Evolutionary conservation across 2,113 vertebrate genomes (phyloP).

Genomic region (Chinchilla lanigera): DNA sequence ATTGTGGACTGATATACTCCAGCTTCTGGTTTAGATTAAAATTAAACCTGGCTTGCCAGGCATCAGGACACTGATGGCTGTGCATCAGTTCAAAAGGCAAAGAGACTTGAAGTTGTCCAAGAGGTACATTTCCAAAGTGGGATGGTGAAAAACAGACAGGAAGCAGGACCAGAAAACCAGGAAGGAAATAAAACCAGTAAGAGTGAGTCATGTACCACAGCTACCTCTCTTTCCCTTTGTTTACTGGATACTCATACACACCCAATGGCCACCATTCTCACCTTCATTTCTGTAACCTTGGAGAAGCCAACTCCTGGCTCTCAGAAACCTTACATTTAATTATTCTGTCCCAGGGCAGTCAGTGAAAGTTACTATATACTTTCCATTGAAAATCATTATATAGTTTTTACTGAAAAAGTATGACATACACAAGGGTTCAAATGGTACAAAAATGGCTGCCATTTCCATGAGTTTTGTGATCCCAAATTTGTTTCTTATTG

Average conservation of each 20-base stretch:
- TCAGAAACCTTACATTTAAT: not conserved
- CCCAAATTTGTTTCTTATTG: not conserved
- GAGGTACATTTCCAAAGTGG: not conserved
- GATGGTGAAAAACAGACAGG: no score
- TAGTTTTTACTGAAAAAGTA: not conserved
- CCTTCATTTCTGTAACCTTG: not conserved
- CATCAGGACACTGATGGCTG: not conserved
- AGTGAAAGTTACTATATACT: not conserved
- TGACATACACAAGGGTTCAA: not conserved
- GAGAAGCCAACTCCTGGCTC: not conserved
- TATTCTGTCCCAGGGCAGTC: not conserved
- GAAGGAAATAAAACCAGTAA: not conserved
- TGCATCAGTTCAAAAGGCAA: not conserved
- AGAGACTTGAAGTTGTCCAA: not conserved
- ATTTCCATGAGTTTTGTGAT: not conserved
- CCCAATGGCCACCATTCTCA: not conserved
- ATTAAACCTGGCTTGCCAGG: not conserved
- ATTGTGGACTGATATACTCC: not conserved
- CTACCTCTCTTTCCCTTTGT: not conserved
- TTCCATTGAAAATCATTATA: slow-evolving; percentile 8
- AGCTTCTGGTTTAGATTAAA: not conserved
- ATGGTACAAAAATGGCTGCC: not conserved
- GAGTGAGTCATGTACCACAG: not conserved
- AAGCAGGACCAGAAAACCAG: not conserved
- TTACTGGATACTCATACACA: not conserved